These are phyloP conservation scores for Acrobeloides nanus DNA, from an alignment of 2,888 invertebrate genomes.

Conservation along the genomic window DNA sequence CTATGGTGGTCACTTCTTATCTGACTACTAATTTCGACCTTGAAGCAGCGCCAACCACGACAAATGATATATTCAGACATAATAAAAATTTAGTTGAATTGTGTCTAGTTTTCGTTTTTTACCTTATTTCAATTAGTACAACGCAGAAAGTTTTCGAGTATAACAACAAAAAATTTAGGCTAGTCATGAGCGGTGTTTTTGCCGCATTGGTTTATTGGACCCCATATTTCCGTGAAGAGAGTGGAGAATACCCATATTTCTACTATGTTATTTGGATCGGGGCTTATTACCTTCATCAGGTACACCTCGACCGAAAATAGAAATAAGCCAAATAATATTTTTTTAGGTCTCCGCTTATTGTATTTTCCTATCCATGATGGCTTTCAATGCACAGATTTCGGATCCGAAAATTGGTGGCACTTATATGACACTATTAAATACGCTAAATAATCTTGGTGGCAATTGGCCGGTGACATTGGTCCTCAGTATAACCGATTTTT, in stretches of 20 bases:
- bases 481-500: conserved; percentile 44
- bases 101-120: too few species aligned
- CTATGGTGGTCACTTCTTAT: too few species aligned
- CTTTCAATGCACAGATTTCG: conserved; percentile 91
- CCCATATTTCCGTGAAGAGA: conserved; percentile 66
- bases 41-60: too few species aligned
- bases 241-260: conserved; percentile 55
- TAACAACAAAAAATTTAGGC: conserved; percentile 31
- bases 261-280: conserved; percentile 67
- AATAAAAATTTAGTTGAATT: too few species aligned
- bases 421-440: conserved; percentile 96
- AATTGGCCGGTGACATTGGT: conserved; percentile 72
- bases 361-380: conserved; percentile 96
- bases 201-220: conserved; percentile 78
- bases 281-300: conserved; percentile 79
- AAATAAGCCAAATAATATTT: conserved; percentile 10
- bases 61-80: too few species aligned
- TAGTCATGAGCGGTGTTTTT: conserved; percentile 75
- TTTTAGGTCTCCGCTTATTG: conserved; percentile 79
- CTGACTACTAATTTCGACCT: too few species aligned
- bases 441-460: conserved; percentile 88
- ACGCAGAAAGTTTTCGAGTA: too few species aligned
- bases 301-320: not conserved
- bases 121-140: too few species aligned
- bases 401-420: conserved; percentile 91